phyloP scores from a whole-genome alignment of 1,140 invertebrate genomes.

The Drosophila takahashii region DNA sequence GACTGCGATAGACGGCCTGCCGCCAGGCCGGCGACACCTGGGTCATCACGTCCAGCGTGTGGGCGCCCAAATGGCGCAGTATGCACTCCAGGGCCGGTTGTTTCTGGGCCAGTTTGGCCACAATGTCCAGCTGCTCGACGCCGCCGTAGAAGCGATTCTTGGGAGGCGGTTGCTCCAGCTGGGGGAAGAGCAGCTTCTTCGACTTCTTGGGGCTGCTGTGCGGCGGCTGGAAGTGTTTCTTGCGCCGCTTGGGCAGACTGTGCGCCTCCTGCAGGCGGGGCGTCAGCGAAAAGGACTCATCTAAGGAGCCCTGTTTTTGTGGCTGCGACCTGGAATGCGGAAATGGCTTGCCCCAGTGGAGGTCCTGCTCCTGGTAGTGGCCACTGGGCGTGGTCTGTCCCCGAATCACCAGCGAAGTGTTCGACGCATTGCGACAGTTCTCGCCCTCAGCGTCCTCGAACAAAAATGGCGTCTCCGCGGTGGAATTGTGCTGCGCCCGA shows the following conservation, averaged over 20 bases:
- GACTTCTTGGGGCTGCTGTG: slow-evolving; percentile 72
- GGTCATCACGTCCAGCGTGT: slow-evolving; percentile 66
- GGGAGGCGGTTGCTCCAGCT: background rate
- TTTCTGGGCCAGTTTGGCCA: slow-evolving; percentile 50
- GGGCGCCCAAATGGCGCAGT: slow-evolving; percentile 39
- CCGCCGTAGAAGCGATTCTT: slow-evolving; percentile 60
- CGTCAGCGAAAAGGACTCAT: slow-evolving; percentile 24
- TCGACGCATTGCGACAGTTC: slow-evolving; percentile 63
- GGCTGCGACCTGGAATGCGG: slow-evolving; percentile 11
- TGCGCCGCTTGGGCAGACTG: slow-evolving; percentile 48
- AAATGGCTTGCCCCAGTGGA: slow-evolving; percentile 16
- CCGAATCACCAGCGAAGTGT: slow-evolving; percentile 15
- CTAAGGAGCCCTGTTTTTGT: background rate
- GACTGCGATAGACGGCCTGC: slow-evolving; percentile 42
- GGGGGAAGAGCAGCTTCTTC: slow-evolving; percentile 61
- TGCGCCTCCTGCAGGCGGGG: slow-evolving; percentile 34
- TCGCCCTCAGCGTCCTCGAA: slow-evolving; percentile 55
- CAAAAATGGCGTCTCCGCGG: slow-evolving; percentile 76
- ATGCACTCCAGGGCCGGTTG: slow-evolving; percentile 64
- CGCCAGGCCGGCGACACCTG: slow-evolving; percentile 56
- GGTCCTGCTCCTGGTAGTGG: slow-evolving; percentile 14
- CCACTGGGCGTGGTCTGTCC: slow-evolving; percentile 38
- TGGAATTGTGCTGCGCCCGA: slow-evolving; percentile 62
- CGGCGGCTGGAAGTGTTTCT: slow-evolving; percentile 37
- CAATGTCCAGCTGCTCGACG: slow-evolving; percentile 57